Percentiles rank a stretch among this genome's conserved stretches.
Conservation (phyloP, 1,140 invertebrate species). For the Polypedilum vanderplanki region DNA sequence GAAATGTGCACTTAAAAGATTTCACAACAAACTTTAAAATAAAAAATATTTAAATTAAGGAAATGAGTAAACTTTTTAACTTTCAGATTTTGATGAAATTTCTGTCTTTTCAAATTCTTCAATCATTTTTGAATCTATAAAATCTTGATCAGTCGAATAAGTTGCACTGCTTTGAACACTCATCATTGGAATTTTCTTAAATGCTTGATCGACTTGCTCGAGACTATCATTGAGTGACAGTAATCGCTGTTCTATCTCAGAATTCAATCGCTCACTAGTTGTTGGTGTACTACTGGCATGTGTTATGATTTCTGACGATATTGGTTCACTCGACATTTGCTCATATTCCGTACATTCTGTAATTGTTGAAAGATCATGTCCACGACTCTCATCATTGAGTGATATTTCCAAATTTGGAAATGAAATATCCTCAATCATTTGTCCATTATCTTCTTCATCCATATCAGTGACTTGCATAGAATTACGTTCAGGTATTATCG, state of each 20-base stretch:
- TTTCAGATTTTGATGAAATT: too few species aligned
- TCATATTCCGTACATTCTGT: conserved; percentile 16
- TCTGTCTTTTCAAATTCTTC: too few species aligned
- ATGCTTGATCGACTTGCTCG: not conserved
- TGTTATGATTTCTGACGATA: not conserved
- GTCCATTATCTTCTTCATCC: not conserved
- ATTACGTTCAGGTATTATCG: not conserved
- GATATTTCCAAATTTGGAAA: conserved; percentile 5
- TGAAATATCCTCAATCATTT: conserved; percentile 12
- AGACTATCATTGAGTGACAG: not conserved
- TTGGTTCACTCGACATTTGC: not conserved
- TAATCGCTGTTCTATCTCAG: conserved; percentile 4
- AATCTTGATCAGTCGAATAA: conserved; percentile 14
- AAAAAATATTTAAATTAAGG: too few species aligned
- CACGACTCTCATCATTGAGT: not conserved
- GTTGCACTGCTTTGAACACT: not conserved
- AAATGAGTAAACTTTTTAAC: too few species aligned
- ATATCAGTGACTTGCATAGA: not conserved
- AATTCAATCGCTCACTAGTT: conserved; percentile 2
- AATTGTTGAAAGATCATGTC: not conserved
- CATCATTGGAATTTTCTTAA: not conserved
- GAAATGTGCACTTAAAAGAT: too few species aligned
- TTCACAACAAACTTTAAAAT: too few species aligned
- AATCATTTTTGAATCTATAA: not conserved
- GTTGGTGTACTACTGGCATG: not conserved